Evolutionary conservation across 2,888 invertebrate species (phyloP).

Genomic region (Pterostichus madidus): DNA sequence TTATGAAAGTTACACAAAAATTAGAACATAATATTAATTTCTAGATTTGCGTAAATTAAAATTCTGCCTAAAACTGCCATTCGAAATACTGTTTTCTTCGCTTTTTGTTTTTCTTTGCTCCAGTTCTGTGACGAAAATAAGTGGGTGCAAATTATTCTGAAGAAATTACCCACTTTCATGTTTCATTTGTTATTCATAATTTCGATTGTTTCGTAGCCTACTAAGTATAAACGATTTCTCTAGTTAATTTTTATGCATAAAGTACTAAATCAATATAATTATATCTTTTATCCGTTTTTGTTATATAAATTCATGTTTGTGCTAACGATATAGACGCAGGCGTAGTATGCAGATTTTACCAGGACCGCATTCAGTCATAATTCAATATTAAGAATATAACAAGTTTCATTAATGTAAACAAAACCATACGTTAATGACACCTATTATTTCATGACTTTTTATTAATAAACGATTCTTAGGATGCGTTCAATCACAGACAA

Average conservation of each 20-base stretch:
- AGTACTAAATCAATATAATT: slow-evolving; percentile 62
- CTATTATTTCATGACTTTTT: no score
- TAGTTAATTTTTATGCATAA: slow-evolving; percentile 24
- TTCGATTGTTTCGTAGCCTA: slow-evolving; percentile 49
- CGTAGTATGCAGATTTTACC: slow-evolving; percentile 27
- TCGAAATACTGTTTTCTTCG: background rate
- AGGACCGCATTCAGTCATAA: slow-evolving; percentile 18
- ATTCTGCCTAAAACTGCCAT: no score
- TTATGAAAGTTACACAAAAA: slow-evolving; percentile 15
- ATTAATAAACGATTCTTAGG: no score
- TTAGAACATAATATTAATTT: slow-evolving; percentile 12
- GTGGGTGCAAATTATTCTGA: slow-evolving; percentile 16
- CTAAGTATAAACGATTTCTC: slow-evolving; percentile 54
- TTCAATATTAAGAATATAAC: no score
- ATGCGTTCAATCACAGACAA: no score
- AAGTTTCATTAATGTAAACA: no score
- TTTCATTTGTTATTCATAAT: slow-evolving; percentile 51
- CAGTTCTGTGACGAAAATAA: background rate
- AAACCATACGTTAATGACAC: no score
- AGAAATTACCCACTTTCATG: slow-evolving; percentile 16
- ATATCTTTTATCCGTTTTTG: slow-evolving; percentile 62
- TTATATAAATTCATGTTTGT: slow-evolving; percentile 51
- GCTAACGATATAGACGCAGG: slow-evolving; percentile 14
- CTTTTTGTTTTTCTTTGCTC: no score
- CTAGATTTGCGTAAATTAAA: no score